Conservation (phyloP, 1,140 invertebrate genomes). For the Anastrepha obliqua region DNA sequence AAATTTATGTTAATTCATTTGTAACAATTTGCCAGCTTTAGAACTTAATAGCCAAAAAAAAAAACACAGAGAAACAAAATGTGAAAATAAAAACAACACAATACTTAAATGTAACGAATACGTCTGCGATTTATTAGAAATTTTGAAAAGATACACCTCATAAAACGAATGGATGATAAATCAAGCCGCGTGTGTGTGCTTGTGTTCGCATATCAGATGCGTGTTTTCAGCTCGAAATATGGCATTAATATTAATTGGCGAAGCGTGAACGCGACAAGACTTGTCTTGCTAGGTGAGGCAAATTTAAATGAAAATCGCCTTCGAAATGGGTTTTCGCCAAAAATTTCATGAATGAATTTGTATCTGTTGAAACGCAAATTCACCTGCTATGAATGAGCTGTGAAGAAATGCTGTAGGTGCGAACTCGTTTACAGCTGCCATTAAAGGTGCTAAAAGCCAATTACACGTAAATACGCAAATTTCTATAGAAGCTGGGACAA, state of each 20-base stretch:
- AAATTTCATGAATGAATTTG: slow-evolving; percentile 4
- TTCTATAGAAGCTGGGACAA: neutral
- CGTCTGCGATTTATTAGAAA: neutral
- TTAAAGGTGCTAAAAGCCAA: slow-evolving; percentile 40
- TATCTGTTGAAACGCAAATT: neutral
- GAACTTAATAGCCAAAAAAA: neutral
- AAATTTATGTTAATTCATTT: neutral
- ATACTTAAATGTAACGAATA: neutral
- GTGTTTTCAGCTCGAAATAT: neutral
- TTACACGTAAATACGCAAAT: neutral
- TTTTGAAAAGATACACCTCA: neutral
- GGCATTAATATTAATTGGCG: neutral
- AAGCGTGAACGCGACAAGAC: neutral
- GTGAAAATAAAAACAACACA: too few species aligned
- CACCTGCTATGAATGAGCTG: neutral
- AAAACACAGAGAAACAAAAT: neutral
- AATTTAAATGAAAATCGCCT: neutral
- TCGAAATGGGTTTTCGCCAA: neutral
- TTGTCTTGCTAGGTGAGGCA: neutral
- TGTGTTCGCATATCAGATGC: neutral
- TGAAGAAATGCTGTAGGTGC: neutral
- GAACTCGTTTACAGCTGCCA: neutral
- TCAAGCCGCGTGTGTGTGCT: neutral
- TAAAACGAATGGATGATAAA: neutral
- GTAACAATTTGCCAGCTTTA: neutral